phyloP scores from a whole-genome alignment of 2,113 vertebrate species.

The Myotis brandtii region DNA sequence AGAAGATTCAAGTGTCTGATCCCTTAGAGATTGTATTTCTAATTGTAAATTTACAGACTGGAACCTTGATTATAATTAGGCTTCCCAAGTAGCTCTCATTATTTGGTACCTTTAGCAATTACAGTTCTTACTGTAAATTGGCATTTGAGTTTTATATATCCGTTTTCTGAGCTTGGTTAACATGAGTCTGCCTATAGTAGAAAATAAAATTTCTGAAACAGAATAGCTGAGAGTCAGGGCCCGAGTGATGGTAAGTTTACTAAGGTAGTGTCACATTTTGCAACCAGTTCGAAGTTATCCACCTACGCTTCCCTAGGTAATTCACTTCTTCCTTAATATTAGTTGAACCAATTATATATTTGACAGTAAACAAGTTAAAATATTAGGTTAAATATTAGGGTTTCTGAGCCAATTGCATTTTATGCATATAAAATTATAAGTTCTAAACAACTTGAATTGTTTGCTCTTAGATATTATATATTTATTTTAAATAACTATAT shows the following conservation, averaged over 20 bases:
- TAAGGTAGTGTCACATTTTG: not conserved
- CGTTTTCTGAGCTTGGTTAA: not conserved
- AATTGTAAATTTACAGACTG: constrained; percentile 18
- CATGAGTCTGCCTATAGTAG: not conserved
- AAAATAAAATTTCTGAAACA: not conserved
- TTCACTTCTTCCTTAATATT: not conserved
- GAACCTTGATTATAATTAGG: constrained; percentile 51
- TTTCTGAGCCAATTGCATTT: not conserved
- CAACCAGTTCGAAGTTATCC: not conserved
- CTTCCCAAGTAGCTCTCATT: constrained; percentile 21
- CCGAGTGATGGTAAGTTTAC: not conserved
- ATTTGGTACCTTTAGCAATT: not conserved
- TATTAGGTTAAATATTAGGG: not conserved
- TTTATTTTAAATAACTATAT: not conserved
- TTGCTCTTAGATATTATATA: not conserved
- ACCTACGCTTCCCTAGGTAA: not conserved
- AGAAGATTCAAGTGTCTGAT: not conserved
- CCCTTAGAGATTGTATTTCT: not conserved
- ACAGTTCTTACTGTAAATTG: constrained; percentile 8
- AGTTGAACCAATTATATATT: not conserved
- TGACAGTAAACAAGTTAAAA: constrained; percentile 27
- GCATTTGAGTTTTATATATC: not conserved
- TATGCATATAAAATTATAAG: not conserved
- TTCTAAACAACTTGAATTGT: not conserved
- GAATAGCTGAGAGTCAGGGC: not conserved